These are phyloP conservation scores for Zaprionus capensis DNA, from an alignment of 1,140 invertebrate genomes.

Conservation along the genomic window DNA sequence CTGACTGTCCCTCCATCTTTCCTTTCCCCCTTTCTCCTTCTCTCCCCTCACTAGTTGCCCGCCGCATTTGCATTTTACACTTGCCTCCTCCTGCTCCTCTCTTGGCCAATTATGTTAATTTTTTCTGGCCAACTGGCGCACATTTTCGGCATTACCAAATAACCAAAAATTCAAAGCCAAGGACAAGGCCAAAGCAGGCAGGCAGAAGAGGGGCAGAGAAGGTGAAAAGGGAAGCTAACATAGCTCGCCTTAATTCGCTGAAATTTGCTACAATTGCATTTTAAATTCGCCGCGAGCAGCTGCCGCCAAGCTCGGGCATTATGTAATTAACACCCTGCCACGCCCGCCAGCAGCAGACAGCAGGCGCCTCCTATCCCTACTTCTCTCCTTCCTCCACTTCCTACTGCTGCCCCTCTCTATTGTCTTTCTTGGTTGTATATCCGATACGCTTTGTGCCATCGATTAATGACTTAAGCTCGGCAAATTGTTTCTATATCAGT, in stretches of 20 bases:
- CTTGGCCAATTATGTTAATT: constrained; percentile 70
- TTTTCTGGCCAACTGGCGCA: constrained; percentile 64
- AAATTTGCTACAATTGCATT: constrained; percentile 73
- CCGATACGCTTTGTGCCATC: neutral
- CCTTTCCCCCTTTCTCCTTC: neutral
- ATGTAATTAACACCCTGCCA: constrained; percentile 31
- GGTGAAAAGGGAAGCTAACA: no score
- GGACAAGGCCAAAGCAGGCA: constrained; percentile 8
- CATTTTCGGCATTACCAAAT: constrained; percentile 67
- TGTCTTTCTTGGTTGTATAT: neutral
- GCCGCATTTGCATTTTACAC: constrained; percentile 56
- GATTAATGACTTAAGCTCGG: neutral
- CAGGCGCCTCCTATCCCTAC: no score
- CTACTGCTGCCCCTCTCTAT: neutral
- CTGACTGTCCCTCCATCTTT: neutral
- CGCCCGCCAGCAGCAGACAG: neutral
- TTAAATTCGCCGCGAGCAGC: constrained; percentile 49
- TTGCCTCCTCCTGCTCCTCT: constrained; percentile 9
- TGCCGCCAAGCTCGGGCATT: constrained; percentile 13
- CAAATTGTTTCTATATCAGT: neutral
- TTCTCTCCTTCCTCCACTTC: no score
- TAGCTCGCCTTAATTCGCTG: constrained; percentile 41
- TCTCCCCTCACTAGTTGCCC: neutral
- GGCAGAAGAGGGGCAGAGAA: neutral
- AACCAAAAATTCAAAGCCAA: constrained; percentile 66